Base-by-base conservation (phyloP, 2,797 vertebrate genomes). In the Gymnopithys bicolor region DNA sequence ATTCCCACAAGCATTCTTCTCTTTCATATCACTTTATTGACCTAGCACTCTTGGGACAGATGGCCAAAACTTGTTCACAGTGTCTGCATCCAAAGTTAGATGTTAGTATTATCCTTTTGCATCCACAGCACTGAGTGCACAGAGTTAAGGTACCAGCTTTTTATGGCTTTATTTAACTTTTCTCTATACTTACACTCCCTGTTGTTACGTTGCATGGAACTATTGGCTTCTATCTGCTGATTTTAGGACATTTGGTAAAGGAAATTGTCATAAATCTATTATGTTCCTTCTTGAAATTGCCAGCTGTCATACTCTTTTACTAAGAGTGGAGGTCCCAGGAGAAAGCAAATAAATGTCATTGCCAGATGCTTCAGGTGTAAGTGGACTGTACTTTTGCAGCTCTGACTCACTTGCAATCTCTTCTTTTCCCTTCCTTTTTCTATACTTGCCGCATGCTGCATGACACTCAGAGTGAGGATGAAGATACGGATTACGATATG, bases 401-500 rank as follows among this genome's bases (percentile, higher is more conserved):
- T 93, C 77, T 91, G 83, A 95, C 94, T 95, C 84, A 96, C 79
- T 84, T 92, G 89, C 84, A 60, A 95, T 96, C 78, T 97, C 96
- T 98, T 97, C 79, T 97, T 96, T 89, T 97, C 88, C 95, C 93
- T 96, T 95, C 96, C 97, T 96, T 98, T 98, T 91, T 97, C 97
- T 97, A 86, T 97, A 88, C 95, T 97, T 98, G 80, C 95, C 96
- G 97, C 98, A 97, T 97, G 98, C 98, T 97, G 96, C 96, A 96
- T 97, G 96, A 78, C 52, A 68, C 74, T 97, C 98, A 99, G 98
- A 98, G 98, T 94, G 98, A 98, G 97, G 98, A 98, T 67, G 97
- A 98, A 96, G 98, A 98, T 94, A 98, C 97, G 95, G 98, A 99
- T 98, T 98, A 97, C 97, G 97, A 98, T 98, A 98, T 98, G 98